Evolutionary conservation across 2,113 vertebrate genomes (phyloP), one percentile per base, ranked within the genome.

Genomic region (Tiliqua scincoides): DNA sequence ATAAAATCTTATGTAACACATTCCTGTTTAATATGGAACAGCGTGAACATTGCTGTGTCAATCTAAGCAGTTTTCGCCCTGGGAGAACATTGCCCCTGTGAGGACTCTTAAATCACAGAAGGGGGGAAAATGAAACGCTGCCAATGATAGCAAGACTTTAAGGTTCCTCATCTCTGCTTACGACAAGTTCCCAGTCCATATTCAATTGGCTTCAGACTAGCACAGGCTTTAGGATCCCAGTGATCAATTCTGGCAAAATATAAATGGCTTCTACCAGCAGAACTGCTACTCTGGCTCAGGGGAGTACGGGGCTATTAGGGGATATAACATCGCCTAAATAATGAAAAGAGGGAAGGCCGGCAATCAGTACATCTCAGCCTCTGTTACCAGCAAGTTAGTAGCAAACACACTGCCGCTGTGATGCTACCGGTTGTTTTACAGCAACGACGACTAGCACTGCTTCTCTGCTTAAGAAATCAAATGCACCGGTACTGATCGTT

Each of bases 1-100:
- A 93, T 89, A 80, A 9, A 57, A 82, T 83, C 96, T 97, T 97
- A 97, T 89, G 93, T 97, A 97, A 97, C 93, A 87, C 86, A 68
- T 9, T 73, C 81, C 91, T 79, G 90, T 89, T 95, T 89, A 82
- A 90, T 77, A 93, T 78, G 93, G 93, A 90, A 1, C 87, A 32
- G 91, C 27, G n/a, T 59, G 88, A 40, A 81, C 61, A 67, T 0
- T 17, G 79, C 48, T 87, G 11, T 85, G 79, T 86, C 91, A 1
- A 57, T 27, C 84, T 71, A 89, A 83, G 76, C 91, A 67, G 59
- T 48, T 40, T 52, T 32, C 62, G 85, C 82, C 43, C 2, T 14
- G 67, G 71, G 61, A 57, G 52, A 73, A 81, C 71, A 37, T 61
- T 32, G 52, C 74, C 80, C 90, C 86, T 9, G 54, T 15, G 1